Evolutionary conservation across 2,888 invertebrate species (phyloP).

Genomic region (Spodoptera exigua): DNA sequence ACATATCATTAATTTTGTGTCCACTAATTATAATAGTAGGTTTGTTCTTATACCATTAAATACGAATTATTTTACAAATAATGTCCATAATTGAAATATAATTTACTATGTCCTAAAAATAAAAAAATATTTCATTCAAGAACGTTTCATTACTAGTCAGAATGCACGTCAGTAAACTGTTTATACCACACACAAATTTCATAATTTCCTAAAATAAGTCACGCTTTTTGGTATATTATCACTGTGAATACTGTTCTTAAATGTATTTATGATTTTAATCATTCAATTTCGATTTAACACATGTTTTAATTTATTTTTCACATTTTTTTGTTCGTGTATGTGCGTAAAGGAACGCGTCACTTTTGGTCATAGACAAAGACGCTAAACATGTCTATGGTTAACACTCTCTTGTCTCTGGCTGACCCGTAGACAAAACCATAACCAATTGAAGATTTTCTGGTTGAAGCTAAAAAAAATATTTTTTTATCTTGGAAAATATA

Average conservation of each 20-base stretch:
- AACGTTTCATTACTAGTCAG: slow-evolving; percentile 80
- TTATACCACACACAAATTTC: slow-evolving; percentile 26
- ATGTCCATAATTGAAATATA: slow-evolving; percentile 85
- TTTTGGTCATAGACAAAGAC: slow-evolving; percentile 71
- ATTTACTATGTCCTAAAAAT: slow-evolving; percentile 86
- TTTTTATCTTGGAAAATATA: background rate
- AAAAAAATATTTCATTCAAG: slow-evolving; percentile 86
- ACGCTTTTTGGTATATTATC: slow-evolving; percentile 7
- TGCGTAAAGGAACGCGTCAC: slow-evolving; percentile 70
- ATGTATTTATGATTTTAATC: background rate
- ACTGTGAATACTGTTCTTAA: slow-evolving; percentile 20
- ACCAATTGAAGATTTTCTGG: background rate
- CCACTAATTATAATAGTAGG: slow-evolving; percentile 75
- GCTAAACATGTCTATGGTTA: slow-evolving; percentile 60
- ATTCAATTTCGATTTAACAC: slow-evolving; percentile 1
- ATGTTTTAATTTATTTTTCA: slow-evolving; percentile 36
- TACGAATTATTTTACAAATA: slow-evolving; percentile 82
- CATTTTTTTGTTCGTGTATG: slow-evolving; percentile 38
- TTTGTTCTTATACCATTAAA: slow-evolving; percentile 75
- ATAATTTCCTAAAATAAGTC: slow-evolving; percentile 21
- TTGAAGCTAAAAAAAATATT: background rate
- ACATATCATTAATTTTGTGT: slow-evolving; percentile 83
- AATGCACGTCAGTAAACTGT: slow-evolving; percentile 34
- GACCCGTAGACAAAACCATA: slow-evolving; percentile 38
- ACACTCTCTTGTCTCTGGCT: slow-evolving; percentile 50